Base-by-base conservation (phyloP, 37 sponge, comb jelly and placozoan species). In the Chondrosia reniformis region DNA sequence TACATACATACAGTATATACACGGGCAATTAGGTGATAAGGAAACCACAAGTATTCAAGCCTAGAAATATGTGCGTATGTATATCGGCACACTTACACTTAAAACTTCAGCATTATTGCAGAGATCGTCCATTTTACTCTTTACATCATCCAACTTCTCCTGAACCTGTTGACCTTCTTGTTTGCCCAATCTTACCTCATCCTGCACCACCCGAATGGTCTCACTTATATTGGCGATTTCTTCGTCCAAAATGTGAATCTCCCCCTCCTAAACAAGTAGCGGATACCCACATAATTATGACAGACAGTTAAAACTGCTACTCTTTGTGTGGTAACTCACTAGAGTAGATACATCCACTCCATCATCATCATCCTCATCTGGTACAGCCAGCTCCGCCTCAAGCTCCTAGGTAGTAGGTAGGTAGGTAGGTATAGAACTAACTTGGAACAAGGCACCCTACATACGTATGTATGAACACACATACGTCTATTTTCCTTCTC, bases 331-430 rank as follows among this genome's bases (percentile, higher is more conserved):
- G 22, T 59, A 59, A 40, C 72, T 69, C 25, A 69, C 72, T 25
- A 69, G 43, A 38, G 40, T 69, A 2, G 41, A 41, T 17, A 69
- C 41, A 38, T 69, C 72, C 17, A 38, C 24, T 39, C 41, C 72
- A 17, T 39, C 72, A 41, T 69, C 72, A 41, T 69, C 72, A 21
- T 64, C 66, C 33, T 64, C 66, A 8, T 69, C 72, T 3, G 4
- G n/a, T 44, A 69, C n/a, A 69, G 72, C 72, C 41, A 69, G 41
- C 36, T 69, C 72, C 4, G 72, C 42, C 36, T 69, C 72, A 10
- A 69, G n/a, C 8, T 69, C 22, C 72, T 69, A 25, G n/a, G n/a
- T n/a, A n/a, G n/a, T n/a, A n/a, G n/a, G n/a, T n/a, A n/a, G n/a
- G n/a, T 44, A 69, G 3, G 32, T 36, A 64, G 2, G 63, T 28